Percentiles rank a stretch among this genome's conserved stretches.
These are phyloP conservation scores for Felis chaus DNA, from an alignment of 2,113 vertebrate genomes.

Conservation along the genomic window DNA sequence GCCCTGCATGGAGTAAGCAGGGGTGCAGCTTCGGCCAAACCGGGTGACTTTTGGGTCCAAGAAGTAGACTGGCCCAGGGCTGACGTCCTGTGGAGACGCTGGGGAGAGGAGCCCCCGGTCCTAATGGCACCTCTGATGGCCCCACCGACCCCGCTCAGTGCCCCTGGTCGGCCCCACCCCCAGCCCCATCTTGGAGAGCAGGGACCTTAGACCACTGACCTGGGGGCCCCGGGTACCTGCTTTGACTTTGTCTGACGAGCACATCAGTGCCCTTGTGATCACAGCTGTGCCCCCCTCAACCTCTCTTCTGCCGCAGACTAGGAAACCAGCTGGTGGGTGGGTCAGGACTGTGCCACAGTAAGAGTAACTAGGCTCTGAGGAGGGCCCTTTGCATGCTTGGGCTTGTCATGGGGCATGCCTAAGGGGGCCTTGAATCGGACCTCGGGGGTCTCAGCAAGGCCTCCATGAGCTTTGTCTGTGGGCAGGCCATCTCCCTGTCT, in stretches of 20 bases:
- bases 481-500: not conserved
- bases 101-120: not conserved
- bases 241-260: not conserved
- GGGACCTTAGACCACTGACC: not conserved
- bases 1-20: conserved; percentile 91
- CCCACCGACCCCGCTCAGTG: not conserved
- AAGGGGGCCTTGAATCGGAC: not conserved
- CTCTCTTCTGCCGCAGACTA: rapidly evolving
- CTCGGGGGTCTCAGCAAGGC: not conserved
- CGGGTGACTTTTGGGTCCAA: conserved; percentile 89
- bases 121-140: not conserved
- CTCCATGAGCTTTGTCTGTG: not conserved
- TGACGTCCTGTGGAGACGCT: conserved; percentile 87
- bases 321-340: not conserved
- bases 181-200: not conserved
- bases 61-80: conserved; percentile 91
- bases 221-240: not conserved
- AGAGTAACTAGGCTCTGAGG: too few species aligned
- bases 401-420: not conserved
- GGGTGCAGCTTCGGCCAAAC: conserved; percentile 88
- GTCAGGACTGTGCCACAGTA: not conserved
- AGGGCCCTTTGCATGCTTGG: not conserved
- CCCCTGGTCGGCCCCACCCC: not conserved
- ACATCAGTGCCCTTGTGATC: rapidly evolving
- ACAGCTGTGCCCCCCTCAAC: too few species aligned